These are phyloP conservation scores for Drosophila triauraria DNA, from an alignment of 1,140 invertebrate genomes.

Conservation along the genomic window DNA sequence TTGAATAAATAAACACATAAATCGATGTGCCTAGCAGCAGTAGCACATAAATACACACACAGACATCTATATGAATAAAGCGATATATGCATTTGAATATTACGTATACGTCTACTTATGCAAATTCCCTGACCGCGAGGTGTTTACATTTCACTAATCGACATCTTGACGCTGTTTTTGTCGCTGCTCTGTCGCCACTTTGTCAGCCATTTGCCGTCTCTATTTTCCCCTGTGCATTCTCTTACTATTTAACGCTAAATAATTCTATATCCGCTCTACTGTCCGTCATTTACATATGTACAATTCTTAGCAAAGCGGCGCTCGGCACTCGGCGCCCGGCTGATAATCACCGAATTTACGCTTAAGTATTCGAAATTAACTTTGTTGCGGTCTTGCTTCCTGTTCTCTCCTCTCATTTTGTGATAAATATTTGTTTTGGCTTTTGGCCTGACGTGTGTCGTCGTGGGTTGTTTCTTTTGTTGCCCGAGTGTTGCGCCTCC, in stretches of 20 bases:
- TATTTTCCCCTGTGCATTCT: background rate
- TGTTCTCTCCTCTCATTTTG: constrained; percentile 24
- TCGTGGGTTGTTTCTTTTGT: constrained; percentile 22
- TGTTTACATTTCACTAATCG: constrained; percentile 48
- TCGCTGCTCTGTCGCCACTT: constrained; percentile 13
- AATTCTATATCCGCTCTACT: constrained; percentile 1
- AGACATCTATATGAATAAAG: background rate
- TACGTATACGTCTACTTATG: constrained; percentile 27
- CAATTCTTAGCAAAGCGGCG: constrained; percentile 24
- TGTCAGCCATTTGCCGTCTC: background rate
- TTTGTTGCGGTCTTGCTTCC: constrained; percentile 23
- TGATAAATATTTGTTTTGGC: constrained; percentile 52
- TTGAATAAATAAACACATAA: constrained; percentile 41
- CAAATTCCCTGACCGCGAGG: constrained; percentile 35
- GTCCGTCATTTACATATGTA: constrained; percentile 28
- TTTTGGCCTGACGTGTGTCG: constrained; percentile 44
- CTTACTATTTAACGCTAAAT: background rate
- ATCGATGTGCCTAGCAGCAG: constrained; percentile 14
- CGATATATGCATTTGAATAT: constrained; percentile 28
- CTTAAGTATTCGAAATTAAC: constrained; percentile 48
- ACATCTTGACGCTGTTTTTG: constrained; percentile 30
- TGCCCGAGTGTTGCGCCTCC: background rate
- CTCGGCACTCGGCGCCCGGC: background rate
- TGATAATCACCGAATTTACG: constrained; percentile 45
- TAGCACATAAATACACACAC: constrained; percentile 10